These are phyloP conservation scores for Conistra vaccinii DNA, from an alignment of 2,888 invertebrate species.

Conservation along the genomic window DNA sequence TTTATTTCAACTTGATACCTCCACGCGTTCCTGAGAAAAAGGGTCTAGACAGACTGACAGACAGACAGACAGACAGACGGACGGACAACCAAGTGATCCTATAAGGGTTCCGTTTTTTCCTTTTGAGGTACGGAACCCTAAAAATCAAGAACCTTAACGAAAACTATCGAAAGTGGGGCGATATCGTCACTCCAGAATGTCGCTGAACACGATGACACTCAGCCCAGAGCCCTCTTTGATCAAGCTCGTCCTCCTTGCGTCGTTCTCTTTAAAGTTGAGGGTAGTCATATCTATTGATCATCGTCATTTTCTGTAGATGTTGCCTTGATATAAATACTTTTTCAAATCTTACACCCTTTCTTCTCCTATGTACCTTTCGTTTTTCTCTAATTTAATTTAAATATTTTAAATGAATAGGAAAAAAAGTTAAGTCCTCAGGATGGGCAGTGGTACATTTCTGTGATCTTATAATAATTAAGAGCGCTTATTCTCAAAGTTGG, in stretches of 20 bases:
- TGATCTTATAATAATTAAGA: neutral
- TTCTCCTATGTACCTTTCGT: neutral
- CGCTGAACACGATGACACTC: conserved; percentile 18
- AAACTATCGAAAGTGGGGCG: conserved; percentile 10
- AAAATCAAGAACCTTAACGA: neutral
- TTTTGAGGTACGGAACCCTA: no score
- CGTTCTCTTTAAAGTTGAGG: conserved; percentile 22
- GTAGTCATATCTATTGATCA: neutral
- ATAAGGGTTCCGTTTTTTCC: no score
- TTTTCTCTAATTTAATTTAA: neutral
- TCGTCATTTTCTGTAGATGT: neutral
- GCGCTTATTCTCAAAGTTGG: no score
- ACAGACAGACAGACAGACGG: no score
- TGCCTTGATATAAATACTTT: neutral
- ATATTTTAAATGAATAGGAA: neutral
- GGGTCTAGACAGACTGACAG: no score
- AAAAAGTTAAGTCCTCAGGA: neutral
- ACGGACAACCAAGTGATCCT: no score
- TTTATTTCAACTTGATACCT: no score
- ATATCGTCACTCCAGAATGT: conserved; percentile 9
- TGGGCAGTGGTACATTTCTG: neutral
- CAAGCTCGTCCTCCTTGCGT: conserved; percentile 15
- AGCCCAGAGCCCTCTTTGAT: conserved; percentile 40
- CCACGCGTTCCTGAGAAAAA: no score
- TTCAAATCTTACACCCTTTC: neutral